Conservation (phyloP, 2,888 invertebrate species). For the Pachydiplax longipennis region DNA sequence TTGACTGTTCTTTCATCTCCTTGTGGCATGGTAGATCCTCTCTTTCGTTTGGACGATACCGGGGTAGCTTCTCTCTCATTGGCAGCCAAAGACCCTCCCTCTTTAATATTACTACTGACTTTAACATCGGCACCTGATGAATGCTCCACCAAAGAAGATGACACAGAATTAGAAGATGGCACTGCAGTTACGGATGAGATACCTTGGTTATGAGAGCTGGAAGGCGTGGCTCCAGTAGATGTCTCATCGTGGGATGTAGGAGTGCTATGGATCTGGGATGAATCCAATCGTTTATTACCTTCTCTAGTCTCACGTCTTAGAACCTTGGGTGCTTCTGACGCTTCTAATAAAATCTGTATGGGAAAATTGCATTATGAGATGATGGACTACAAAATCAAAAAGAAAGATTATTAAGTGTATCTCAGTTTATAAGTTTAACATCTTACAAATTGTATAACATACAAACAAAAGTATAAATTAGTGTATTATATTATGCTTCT, state of each 20-base stretch:
- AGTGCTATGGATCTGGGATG: not conserved
- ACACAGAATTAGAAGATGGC: conserved; percentile 14
- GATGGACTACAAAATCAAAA: no score
- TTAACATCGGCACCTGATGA: not conserved
- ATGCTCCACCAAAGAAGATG: conserved; percentile 19
- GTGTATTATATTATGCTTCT: no score
- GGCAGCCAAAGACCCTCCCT: not conserved
- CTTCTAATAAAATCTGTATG: conserved; percentile 4
- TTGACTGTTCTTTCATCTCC: conserved; percentile 14
- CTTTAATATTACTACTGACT: not conserved
- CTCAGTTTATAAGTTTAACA: no score
- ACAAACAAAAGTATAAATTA: no score
- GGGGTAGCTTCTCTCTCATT: conserved; percentile 8
- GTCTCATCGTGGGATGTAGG: conserved; percentile 19
- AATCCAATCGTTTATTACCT: conserved; percentile 19
- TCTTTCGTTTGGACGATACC: conserved; percentile 11
- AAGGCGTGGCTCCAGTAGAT: not conserved
- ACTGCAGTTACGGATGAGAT: conserved; percentile 9
- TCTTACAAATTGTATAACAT: no score
- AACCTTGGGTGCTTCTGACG: conserved; percentile 29
- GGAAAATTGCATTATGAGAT: not conserved
- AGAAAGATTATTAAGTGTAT: no score
- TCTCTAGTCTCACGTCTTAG: conserved; percentile 39
- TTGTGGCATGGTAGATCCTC: not conserved
- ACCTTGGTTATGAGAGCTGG: not conserved